Conservation (phyloP, 2,888 invertebrate genomes). For the Rhabditophanes sp. region DNA sequence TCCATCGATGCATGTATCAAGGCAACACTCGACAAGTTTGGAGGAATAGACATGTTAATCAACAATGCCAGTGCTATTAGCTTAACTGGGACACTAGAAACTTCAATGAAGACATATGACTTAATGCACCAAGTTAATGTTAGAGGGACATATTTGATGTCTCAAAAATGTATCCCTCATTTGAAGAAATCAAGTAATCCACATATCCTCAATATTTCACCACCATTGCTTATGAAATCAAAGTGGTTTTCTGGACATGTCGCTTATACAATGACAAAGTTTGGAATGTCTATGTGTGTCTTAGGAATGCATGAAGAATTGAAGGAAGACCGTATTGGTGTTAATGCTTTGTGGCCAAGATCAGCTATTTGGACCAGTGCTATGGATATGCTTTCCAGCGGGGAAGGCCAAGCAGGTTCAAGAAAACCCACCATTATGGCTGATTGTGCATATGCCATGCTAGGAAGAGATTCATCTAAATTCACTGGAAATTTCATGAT, state of each 20-base stretch:
- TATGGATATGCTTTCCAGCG: conserved; percentile 49
- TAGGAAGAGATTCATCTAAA: conserved; percentile 60
- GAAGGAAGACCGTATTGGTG: conserved; percentile 63
- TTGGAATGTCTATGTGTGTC: conserved; percentile 77
- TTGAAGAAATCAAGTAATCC: conserved; percentile 67
- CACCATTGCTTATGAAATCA: conserved; percentile 73
- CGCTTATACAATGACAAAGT: conserved; percentile 90
- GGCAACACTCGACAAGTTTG: conserved; percentile 61
- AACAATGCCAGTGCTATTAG: conserved; percentile 90
- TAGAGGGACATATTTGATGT: conserved; percentile 83
- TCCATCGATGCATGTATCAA: conserved; percentile 46
- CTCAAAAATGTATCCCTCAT: conserved; percentile 72
- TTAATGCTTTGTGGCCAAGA: conserved; percentile 88
- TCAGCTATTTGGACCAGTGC: conserved; percentile 62
- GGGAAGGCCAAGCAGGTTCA: conserved; percentile 42
- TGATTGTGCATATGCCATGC: conserved; percentile 70
- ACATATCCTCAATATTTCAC: conserved; percentile 87
- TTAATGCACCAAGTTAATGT: conserved; percentile 85
- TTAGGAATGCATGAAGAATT: conserved; percentile 77
- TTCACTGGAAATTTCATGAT: conserved; percentile 75
- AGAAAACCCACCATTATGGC: conserved; percentile 8
- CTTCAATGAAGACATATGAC: conserved; percentile 88
- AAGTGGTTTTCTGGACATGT: conserved; percentile 56
- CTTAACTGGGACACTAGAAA: conserved; percentile 52
- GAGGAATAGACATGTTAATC: conserved; percentile 76